Conservation (phyloP, 2,888 invertebrate genomes). For the Lasioglossum malachurum region DNA sequence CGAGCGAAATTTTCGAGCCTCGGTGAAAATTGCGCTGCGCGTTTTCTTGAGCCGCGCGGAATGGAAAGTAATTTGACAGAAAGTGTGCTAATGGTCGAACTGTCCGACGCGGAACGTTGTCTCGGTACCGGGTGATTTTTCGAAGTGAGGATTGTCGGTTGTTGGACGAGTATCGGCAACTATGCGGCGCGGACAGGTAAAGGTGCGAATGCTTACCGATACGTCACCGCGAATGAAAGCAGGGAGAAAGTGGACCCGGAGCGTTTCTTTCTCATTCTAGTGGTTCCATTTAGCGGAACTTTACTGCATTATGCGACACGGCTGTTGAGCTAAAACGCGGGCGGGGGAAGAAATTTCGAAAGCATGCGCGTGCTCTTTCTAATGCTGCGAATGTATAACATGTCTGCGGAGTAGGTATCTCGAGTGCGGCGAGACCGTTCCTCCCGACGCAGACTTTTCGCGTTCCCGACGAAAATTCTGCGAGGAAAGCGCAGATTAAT, state of each 20-base stretch:
- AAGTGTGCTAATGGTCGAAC: neutral
- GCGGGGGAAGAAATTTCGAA: slow-evolving; percentile 57
- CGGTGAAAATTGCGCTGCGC: neutral
- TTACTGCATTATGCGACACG: slow-evolving; percentile 71
- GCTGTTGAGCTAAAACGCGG: slow-evolving; percentile 70
- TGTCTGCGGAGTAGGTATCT: slow-evolving; percentile 59
- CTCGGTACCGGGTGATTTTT: neutral
- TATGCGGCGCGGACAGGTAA: slow-evolving; percentile 29
- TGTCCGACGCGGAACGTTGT: neutral
- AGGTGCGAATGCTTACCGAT: slow-evolving; percentile 59
- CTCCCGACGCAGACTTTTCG: slow-evolving; percentile 21
- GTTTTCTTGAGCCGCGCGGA: neutral
- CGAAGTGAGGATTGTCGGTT: neutral
- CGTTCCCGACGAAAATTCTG: slow-evolving; percentile 35
- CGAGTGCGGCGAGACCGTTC: slow-evolving; percentile 43
- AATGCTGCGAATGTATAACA: slow-evolving; percentile 66
- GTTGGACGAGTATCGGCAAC: slow-evolving; percentile 36
- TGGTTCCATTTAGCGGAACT: slow-evolving; percentile 74
- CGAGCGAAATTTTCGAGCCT: neutral
- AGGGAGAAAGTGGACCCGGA: slow-evolving; percentile 65
- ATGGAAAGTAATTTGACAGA: neutral
- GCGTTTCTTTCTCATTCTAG: slow-evolving; percentile 71
- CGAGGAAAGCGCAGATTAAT: neutral
- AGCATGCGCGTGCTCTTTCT: slow-evolving; percentile 61
- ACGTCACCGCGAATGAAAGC: slow-evolving; percentile 59